Evolutionary conservation across 1,140 invertebrate species (phyloP).

Genomic region (Leptinotarsa undecemlineata): DNA sequence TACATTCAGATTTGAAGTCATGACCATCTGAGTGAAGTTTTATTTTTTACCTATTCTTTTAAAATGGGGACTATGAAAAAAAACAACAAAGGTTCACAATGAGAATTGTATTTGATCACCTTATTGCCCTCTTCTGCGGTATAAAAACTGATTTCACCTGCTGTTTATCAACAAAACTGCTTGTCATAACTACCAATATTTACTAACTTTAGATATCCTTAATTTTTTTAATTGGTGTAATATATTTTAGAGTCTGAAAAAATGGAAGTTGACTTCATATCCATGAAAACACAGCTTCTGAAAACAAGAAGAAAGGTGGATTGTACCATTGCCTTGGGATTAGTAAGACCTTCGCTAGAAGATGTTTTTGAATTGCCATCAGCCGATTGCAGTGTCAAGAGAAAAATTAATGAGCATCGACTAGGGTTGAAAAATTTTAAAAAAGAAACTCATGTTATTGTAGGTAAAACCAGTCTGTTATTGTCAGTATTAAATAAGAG

Average conservation of each 20-base stretch:
- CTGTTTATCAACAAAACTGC: no score
- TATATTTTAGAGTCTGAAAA: conserved; percentile 25
- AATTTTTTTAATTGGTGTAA: no score
- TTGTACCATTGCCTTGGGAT: conserved; percentile 5
- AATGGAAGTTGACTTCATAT: conserved; percentile 38
- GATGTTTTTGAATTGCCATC: conserved; percentile 43
- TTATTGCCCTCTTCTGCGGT: no score
- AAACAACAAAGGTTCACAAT: no score
- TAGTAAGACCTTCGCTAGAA: conserved; percentile 26
- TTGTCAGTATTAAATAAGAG: conserved; percentile 40
- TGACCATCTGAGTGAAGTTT: no score
- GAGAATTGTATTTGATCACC: no score
- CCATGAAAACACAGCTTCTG: conserved; percentile 39
- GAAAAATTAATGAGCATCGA: conserved; percentile 34
- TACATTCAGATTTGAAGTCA: no score
- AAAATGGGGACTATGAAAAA: no score
- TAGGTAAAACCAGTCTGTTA: conserved; percentile 47
- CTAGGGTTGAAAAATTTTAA: conserved; percentile 22
- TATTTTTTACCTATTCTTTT: no score
- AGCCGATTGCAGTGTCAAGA: conserved; percentile 31
- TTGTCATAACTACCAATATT: no score
- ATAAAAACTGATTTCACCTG: no score
- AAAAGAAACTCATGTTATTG: conserved; percentile 38
- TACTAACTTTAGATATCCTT: no score
- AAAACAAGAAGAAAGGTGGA: conserved; percentile 44